These are phyloP conservation scores for Archocentrus centrarchus DNA, from an alignment of 2,113 vertebrate species.

Conservation along the genomic window DNA sequence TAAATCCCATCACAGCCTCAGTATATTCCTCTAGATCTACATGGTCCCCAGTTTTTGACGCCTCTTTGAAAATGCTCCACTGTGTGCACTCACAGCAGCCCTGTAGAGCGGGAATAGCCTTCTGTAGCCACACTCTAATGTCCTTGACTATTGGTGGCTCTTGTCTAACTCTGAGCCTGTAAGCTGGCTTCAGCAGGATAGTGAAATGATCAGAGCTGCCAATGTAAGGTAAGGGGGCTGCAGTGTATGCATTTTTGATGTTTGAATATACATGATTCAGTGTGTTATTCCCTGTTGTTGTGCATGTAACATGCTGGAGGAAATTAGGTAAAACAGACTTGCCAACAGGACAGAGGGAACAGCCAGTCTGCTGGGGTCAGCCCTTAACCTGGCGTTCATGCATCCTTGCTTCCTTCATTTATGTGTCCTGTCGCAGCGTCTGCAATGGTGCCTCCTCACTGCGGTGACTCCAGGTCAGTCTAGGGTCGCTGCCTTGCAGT, in stretches of 20 bases:
- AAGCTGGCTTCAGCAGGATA: background rate
- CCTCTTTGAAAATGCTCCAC: background rate
- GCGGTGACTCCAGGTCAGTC: too few relatives aligned
- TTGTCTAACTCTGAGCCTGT: background rate
- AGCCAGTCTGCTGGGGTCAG: background rate
- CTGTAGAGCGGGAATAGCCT: background rate
- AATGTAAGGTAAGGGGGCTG: background rate
- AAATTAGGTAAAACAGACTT: background rate
- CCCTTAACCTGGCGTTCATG: background rate
- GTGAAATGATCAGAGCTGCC: too few relatives aligned
- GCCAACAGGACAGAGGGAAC: background rate
- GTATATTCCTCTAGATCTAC: background rate
- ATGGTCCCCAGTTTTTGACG: background rate
- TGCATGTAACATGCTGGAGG: background rate
- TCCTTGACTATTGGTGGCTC: background rate
- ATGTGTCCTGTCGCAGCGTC: background rate
- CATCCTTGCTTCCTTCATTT: background rate
- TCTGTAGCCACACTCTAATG: background rate
- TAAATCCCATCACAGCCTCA: background rate
- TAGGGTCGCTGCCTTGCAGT: too few relatives aligned
- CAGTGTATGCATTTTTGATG: background rate
- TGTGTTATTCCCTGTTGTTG: background rate
- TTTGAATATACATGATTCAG: background rate
- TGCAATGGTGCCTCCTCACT: background rate
- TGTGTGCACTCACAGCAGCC: background rate